Conservation (phyloP, 2,113 vertebrate genomes). For the Oceanites oceanicus region DNA sequence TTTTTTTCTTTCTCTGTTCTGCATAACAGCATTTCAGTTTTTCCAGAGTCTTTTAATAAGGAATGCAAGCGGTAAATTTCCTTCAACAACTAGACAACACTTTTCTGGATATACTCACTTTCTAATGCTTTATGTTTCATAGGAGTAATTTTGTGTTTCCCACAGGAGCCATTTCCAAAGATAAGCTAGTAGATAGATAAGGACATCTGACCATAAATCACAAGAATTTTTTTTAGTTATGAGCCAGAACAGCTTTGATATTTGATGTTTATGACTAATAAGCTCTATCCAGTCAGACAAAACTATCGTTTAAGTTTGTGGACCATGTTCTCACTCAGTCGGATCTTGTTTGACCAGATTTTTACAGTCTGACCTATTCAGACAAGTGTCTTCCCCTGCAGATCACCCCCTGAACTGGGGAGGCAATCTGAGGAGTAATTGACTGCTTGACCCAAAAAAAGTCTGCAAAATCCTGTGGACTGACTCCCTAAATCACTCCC, state of each 20-base stretch:
- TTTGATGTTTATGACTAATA: background rate
- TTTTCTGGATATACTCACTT: background rate
- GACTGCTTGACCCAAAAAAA: background rate
- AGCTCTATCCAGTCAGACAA: background rate
- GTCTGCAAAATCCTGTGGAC: background rate
- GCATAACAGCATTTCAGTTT: background rate
- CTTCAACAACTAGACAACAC: background rate
- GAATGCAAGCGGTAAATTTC: background rate
- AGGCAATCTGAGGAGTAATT: background rate
- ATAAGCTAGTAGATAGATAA: background rate
- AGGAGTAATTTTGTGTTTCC: background rate
- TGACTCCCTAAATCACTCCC: background rate
- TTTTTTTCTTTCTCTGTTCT: background rate
- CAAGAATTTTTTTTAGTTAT: background rate
- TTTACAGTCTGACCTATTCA: background rate
- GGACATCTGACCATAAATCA: background rate
- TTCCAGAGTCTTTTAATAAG: background rate
- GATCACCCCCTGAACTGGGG: background rate
- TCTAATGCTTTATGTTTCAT: background rate
- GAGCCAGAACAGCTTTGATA: background rate
- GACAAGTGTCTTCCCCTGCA: background rate
- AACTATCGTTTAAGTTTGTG: background rate
- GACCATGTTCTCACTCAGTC: background rate
- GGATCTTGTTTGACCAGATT: background rate
- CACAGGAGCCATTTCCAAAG: conserved; percentile 1